Evolutionary conservation across 1,140 invertebrate genomes (phyloP), one percentile per base, ranked within the genome.

Genomic region (Drosophila tsacasi): DNA sequence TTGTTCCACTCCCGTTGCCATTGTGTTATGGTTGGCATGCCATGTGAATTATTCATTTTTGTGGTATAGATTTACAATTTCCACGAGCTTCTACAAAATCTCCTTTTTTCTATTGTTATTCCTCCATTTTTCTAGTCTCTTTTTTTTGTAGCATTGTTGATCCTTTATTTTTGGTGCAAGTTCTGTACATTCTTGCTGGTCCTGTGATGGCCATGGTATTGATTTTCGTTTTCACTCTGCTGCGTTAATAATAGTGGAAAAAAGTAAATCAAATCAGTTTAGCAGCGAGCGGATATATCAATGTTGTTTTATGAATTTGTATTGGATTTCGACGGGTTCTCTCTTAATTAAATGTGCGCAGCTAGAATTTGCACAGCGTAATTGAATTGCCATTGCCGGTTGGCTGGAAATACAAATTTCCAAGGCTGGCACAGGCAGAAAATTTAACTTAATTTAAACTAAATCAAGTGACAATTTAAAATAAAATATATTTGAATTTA

Each of bases 41-140:
- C 68, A 61, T 71, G 71, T 87, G 83, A 74, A 87, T 87, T 87
- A 86, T 86, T 86, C 67, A 86, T 80, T 83, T 73, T 83, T 72
- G 79, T 79, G 83, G 76, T 69, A 60, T 63, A 80, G 83, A 86
- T 86, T 83, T 86, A 86, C 83, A 87, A 86, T 87, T 84, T 85
- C 79, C 54, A 74, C 63, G 61, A 76, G 69, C 60, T 68, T 49
- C 40, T 62, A 47, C 57, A 73, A 54, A 37, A 64, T 25, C 46
- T 55, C n/a, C 7, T 61, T 46, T 50, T 79, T 67, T 62, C 21
- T 57, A 47, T 47, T 79, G 63, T 69, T 27, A n/a, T 27, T n/a
- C n/a, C 25, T 2, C 17, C 0, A 27, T 52, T 44, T 60, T 30
- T 49, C 50, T 52, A n/a, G 10, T 8, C 7, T 15, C 23, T 3